Evolutionary conservation across 2,797 vertebrate genomes (phyloP).

Genomic region (Coranthus polyacanthus): DNA sequence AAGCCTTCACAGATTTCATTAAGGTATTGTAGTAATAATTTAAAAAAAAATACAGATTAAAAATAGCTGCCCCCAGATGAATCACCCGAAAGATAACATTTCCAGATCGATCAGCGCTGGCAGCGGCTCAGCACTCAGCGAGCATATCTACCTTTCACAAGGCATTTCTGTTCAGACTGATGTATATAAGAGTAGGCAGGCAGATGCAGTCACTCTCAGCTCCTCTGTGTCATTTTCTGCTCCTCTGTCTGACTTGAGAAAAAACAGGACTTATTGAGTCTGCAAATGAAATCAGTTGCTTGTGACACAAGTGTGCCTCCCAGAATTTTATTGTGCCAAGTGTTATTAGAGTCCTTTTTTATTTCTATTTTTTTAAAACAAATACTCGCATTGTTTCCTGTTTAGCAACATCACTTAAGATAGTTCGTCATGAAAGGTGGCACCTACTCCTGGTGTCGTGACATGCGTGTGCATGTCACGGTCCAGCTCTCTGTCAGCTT

Average conservation of each 20-base stretch:
- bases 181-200: constrained; percentile 60
- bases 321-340: constrained; percentile 46
- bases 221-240: constrained; percentile 55
- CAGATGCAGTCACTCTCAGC: constrained; percentile 58
- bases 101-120: constrained; percentile 73
- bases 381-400: constrained; percentile 4
- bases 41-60: constrained; percentile 57
- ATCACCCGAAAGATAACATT: constrained; percentile 71
- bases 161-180: constrained; percentile 66
- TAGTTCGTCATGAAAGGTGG: constrained; percentile 38
- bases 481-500: constrained; percentile 27
- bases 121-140: constrained; percentile 55
- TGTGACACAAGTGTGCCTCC: constrained; percentile 49
- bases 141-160: constrained; percentile 62
- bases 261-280: constrained; percentile 45
- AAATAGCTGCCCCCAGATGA: constrained; percentile 67
- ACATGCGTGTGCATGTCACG: constrained; percentile 21
- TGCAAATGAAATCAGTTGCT: constrained; percentile 52
- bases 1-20: constrained; percentile 66
- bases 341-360: too few relatives aligned
- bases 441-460: constrained; percentile 33
- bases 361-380: too few relatives aligned
- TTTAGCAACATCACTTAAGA: constrained; percentile 34
- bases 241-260: constrained; percentile 48
- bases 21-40: constrained; percentile 64